phyloP scores from a whole-genome alignment of 2,113 vertebrate species.

The Pithys albifrons region DNA sequence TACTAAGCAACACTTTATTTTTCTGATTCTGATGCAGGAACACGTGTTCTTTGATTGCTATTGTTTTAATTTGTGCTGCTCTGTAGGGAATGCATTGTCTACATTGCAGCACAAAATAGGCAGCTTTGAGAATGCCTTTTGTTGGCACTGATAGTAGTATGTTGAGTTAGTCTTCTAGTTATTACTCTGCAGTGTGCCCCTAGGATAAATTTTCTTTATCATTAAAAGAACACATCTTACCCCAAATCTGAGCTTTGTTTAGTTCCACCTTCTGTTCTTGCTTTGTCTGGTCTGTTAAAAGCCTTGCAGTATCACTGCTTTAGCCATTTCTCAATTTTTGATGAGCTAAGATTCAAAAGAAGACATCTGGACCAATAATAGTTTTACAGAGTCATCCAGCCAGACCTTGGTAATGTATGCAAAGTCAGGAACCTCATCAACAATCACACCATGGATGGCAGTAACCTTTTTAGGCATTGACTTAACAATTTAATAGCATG shows the following conservation, averaged over 20 bases:
- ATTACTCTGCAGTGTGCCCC: neutral
- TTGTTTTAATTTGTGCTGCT: neutral
- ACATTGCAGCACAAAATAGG: neutral
- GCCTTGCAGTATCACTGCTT: neutral
- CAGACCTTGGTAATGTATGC: slow-evolving; percentile 55
- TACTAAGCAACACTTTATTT: neutral
- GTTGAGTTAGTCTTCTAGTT: neutral
- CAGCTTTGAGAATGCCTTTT: neutral
- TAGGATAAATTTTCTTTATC: neutral
- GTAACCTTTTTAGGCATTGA: slow-evolving; percentile 59
- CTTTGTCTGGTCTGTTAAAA: slow-evolving; percentile 12
- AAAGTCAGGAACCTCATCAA: slow-evolving; percentile 63
- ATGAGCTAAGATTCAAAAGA: slow-evolving; percentile 5
- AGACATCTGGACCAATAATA: slow-evolving; percentile 22
- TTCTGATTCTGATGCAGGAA: rapidly evolving
- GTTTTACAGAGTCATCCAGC: slow-evolving; percentile 10
- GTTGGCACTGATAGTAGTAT: neutral
- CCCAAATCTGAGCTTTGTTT: neutral
- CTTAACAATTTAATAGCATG: slow-evolving; percentile 54
- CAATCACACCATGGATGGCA: slow-evolving; percentile 16
- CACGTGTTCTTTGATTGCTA: neutral
- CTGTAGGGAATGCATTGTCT: neutral
- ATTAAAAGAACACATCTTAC: neutral
- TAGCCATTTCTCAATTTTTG: slow-evolving; percentile 9
- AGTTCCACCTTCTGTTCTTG: neutral